A percentile compares a stretch with the other conserved stretches of the same genome.
phyloP scores from a whole-genome alignment of 2,113 vertebrate genomes.

The Puffinus mauretanicus region DNA sequence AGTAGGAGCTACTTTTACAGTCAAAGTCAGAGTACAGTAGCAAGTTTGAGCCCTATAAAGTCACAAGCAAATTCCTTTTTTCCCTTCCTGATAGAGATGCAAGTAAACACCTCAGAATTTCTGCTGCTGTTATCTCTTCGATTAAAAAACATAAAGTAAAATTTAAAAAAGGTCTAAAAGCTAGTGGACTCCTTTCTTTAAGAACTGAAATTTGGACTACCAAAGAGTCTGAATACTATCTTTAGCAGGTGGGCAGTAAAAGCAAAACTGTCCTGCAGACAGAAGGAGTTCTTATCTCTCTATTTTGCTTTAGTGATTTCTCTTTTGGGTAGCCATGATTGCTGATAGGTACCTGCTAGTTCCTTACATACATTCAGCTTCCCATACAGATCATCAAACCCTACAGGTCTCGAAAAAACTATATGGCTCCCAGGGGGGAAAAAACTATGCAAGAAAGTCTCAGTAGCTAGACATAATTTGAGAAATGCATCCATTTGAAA shows the following conservation, averaged over 20 bases:
- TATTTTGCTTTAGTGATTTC: slow-evolving; percentile 39
- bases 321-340: slow-evolving; percentile 22
- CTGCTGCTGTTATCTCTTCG: background rate
- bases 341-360: slow-evolving; percentile 42
- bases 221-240: background rate
- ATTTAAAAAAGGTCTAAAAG: background rate
- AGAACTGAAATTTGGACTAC: background rate
- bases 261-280: background rate
- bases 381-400: slow-evolving; percentile 51
- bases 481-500: slow-evolving; percentile 40
- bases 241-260: background rate
- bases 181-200: background rate
- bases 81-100: background rate
- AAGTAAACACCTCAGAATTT: slow-evolving; percentile 8
- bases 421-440: slow-evolving; percentile 14
- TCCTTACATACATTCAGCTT: slow-evolving; percentile 56
- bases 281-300: background rate
- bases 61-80: slow-evolving; percentile 17
- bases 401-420: slow-evolving; percentile 24
- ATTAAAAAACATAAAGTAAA: background rate
- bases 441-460: slow-evolving; percentile 47
- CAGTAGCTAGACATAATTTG: slow-evolving; percentile 35
- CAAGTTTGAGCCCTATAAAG: slow-evolving; percentile 9
- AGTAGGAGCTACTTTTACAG: slow-evolving; percentile 4
- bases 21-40: background rate